A percentile compares a stretch with the other conserved stretches of the same genome.
Evolutionary conservation across 2,888 invertebrate genomes (phyloP).

Genomic region (Pyrrhosoma nymphula): DNA sequence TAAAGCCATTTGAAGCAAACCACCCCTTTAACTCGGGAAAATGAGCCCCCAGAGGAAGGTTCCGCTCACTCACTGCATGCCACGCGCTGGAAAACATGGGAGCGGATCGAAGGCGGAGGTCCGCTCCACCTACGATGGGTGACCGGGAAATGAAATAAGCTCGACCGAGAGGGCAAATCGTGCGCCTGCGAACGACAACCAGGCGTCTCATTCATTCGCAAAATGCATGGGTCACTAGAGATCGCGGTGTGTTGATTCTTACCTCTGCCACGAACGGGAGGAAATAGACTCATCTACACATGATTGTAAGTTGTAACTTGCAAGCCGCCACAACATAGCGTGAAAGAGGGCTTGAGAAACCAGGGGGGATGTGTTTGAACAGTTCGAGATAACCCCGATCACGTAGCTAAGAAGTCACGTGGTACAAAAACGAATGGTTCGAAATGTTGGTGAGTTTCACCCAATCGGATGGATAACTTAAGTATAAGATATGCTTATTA

Average conservation of each 20-base stretch:
- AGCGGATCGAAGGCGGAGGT: background rate
- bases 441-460: too few relatives aligned
- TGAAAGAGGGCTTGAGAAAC: too few relatives aligned
- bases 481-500: too few relatives aligned
- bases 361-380: too few relatives aligned
- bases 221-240: background rate
- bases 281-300: background rate
- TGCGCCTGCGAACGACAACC: background rate
- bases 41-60: background rate
- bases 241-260: background rate
- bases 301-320: too few relatives aligned
- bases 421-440: too few relatives aligned
- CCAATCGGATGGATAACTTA: too few relatives aligned
- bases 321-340: too few relatives aligned
- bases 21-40: background rate
- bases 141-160: constrained; percentile 18
- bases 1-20: constrained; percentile 8
- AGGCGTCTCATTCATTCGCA: background rate
- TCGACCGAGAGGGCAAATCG: background rate
- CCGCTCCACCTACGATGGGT: background rate
- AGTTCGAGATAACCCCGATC: too few relatives aligned
- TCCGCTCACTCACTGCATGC: background rate
- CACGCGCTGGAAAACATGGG: background rate
- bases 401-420: too few relatives aligned
- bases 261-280: background rate